Evolutionary conservation across 2,797 vertebrate genomes (phyloP).

Genomic region (Meriones psammophilus): DNA sequence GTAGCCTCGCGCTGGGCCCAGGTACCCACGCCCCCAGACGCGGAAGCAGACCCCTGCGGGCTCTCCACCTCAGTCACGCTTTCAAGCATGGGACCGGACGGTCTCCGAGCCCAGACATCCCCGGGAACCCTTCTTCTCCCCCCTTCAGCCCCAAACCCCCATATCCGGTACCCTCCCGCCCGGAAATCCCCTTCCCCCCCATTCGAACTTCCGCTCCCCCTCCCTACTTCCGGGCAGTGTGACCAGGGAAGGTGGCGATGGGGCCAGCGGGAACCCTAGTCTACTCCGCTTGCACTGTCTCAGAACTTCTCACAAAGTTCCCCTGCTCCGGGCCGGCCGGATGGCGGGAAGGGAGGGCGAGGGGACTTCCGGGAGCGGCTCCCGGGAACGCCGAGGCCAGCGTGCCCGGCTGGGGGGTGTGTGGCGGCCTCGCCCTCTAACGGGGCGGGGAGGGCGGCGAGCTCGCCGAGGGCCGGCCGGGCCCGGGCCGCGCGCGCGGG

Average conservation of each 20-base stretch:
- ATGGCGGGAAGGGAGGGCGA: slow-evolving; percentile 79
- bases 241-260: slow-evolving; percentile 65
- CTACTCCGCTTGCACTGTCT: background rate
- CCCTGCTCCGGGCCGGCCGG: slow-evolving; percentile 44
- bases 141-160: slow-evolving; percentile 75
- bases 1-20: slow-evolving; percentile 48
- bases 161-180: slow-evolving; percentile 81
- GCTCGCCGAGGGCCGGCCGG: background rate
- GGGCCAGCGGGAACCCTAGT: slow-evolving; percentile 1
- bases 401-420: slow-evolving; percentile 6
- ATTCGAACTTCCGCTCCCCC: slow-evolving; percentile 80
- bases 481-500: background rate
- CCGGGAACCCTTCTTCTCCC: slow-evolving; percentile 45
- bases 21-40: background rate
- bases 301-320: slow-evolving; percentile 81
- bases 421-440: slow-evolving; percentile 72
- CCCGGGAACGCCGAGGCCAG: slow-evolving; percentile 59
- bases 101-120: background rate
- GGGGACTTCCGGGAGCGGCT: slow-evolving; percentile 74
- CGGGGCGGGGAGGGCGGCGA: slow-evolving; percentile 65
- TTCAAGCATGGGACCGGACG: background rate
- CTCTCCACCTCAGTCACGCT: slow-evolving; percentile 67
- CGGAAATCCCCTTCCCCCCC: slow-evolving; percentile 82
- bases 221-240: slow-evolving; percentile 83
- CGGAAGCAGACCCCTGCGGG: slow-evolving; percentile 14